Evolutionary conservation across 2,888 invertebrate species (phyloP).

Genomic region (Germaria angustata): DNA sequence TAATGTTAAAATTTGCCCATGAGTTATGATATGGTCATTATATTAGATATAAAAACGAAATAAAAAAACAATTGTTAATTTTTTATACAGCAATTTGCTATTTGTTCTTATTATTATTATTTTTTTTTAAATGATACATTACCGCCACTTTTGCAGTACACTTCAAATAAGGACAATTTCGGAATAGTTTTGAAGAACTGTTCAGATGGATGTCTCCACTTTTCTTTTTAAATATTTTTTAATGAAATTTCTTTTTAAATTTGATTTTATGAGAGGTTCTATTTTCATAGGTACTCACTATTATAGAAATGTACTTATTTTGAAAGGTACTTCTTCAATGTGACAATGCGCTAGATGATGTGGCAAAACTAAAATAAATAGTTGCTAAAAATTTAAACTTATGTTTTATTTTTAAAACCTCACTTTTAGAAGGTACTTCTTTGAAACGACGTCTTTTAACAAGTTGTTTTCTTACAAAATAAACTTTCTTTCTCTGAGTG

Average conservation of each 20-base stretch:
- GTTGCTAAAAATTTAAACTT: too few relatives aligned
- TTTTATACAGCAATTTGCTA: conserved; percentile 37
- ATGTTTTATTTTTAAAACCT: too few relatives aligned
- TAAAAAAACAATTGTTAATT: conserved; percentile 51
- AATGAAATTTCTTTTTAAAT: not conserved
- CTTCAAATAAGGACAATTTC: not conserved
- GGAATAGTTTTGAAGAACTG: too few relatives aligned
- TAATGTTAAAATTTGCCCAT: conserved; percentile 73
- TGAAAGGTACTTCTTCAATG: not conserved
- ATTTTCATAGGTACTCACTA: not conserved
- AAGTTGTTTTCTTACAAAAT: too few relatives aligned
- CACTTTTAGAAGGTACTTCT: too few relatives aligned
- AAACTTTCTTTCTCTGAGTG: not conserved
- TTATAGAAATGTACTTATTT: not conserved
- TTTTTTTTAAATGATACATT: conserved; percentile 11
- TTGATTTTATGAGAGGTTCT: too few relatives aligned
- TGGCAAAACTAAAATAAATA: too few relatives aligned
- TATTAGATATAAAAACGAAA: conserved; percentile 25
- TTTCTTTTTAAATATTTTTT: not conserved
- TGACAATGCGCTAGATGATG: too few relatives aligned
- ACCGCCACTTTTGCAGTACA: not conserved
- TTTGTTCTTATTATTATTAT: conserved; percentile 1
- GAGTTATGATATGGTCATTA: conserved; percentile 66
- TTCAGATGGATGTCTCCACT: too few relatives aligned
- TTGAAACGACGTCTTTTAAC: too few relatives aligned